Evolutionary conservation across 2,113 vertebrate species (phyloP), one percentile per base, ranked within the genome.

Genomic region (Caloenas nicobarica): DNA sequence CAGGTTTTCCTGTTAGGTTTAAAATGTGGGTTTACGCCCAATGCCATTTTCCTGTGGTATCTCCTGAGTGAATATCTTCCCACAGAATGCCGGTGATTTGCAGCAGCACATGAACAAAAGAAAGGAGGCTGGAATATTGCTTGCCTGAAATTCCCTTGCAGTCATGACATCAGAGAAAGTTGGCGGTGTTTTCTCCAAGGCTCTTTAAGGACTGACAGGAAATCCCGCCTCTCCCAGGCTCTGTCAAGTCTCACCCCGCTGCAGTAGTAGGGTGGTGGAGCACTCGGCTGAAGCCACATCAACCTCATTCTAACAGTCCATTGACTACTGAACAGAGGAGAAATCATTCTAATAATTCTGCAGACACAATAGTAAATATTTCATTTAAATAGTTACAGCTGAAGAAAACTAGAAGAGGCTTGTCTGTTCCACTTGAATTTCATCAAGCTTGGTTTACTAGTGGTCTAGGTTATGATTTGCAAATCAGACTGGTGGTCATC

Each of bases 371-470:
- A 77, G 66, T 77, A 80, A 91, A 91, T 51, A 88, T 54, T 94
- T 68, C 16, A 44, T 73, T 80, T 44, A 86, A 68, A 44, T 81
- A 81, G 26, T 87, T 84, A 69, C 36, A 66, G 33, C 26, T 79
- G 83, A 91, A 71, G 29, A 89, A 72, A 85, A 33, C 46, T 56
- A 23, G 53, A 53, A 81, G 18, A 65, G 21, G 4, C 66, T 88
- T 92, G 33, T 82, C 76, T 91, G 72, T 88, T 93, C 79, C 71
- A 40, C 56, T 87, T 91, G 77, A 61, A 53, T 93, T 57, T 88
- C 22, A 44, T 85, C 50, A 62, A 25, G 38, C 91, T 89, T 85
- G 51, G 61, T 92, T 87, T 89, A 34, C 46, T 73, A 53, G 38
- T 78, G 15, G 64, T 91, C 13, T 89, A 44, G 16, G 40, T 71